Evolutionary conservation across 2,797 vertebrate species (phyloP).

Genomic region (Eidolon dupreanum): DNA sequence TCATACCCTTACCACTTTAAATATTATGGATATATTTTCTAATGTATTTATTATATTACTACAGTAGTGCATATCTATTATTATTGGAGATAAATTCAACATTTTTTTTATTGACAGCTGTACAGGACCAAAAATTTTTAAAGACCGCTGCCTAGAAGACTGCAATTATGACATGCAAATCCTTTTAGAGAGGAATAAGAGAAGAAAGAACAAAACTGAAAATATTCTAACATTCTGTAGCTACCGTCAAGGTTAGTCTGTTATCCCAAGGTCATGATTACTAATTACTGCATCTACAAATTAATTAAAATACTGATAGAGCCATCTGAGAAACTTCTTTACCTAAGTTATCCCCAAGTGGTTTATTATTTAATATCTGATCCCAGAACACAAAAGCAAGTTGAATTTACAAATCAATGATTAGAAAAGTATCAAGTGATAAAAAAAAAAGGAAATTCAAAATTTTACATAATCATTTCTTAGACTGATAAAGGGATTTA

Average conservation of each 20-base stretch:
- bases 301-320: slow-evolving; percentile 11
- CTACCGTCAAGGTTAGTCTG: neutral
- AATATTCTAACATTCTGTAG: slow-evolving; percentile 13
- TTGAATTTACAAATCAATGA: neutral
- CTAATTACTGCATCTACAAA: neutral
- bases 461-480: neutral
- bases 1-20: neutral
- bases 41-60: neutral
- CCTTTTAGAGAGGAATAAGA: neutral
- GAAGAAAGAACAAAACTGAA: neutral
- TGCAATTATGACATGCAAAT: neutral
- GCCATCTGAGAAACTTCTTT: neutral
- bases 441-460: neutral
- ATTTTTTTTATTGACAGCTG: neutral
- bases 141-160: neutral
- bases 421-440: neutral
- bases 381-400: neutral
- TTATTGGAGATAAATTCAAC: neutral
- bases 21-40: neutral
- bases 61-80: neutral
- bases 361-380: neutral
- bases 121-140: neutral
- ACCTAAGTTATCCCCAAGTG: neutral
- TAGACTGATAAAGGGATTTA: neutral
- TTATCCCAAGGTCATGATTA: slow-evolving; percentile 14